Conservation (phyloP, 1,140 invertebrate species). For the Gonatopus flavifemur region DNA sequence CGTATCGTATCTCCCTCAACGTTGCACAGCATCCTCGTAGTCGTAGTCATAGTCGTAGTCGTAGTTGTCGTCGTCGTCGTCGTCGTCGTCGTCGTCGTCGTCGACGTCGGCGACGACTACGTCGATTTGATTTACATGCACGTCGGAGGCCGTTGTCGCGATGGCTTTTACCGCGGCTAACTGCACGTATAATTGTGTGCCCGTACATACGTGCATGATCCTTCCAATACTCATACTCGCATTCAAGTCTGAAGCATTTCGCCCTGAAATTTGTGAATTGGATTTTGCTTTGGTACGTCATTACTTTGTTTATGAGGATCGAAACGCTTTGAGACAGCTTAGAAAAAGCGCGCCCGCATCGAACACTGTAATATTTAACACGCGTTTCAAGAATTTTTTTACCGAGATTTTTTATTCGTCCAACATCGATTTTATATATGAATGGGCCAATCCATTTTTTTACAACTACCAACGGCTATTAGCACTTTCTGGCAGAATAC, state of each 20-base stretch:
- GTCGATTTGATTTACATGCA: slow-evolving; percentile 31
- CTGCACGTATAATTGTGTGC: neutral
- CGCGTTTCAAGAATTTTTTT: slow-evolving; percentile 25
- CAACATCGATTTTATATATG: too few relatives aligned
- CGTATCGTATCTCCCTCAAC: too few relatives aligned
- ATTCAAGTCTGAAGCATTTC: too few relatives aligned
- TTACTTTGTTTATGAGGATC: slow-evolving; percentile 48
- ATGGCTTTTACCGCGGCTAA: slow-evolving; percentile 26
- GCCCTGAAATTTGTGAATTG: slow-evolving; percentile 33
- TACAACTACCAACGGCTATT: slow-evolving; percentile 25
- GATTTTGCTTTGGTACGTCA: slow-evolving; percentile 34
- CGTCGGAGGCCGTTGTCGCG: slow-evolving; percentile 16
- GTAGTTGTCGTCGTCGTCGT: neutral
- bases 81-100: slow-evolving; percentile 3
- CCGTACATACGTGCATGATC: neutral
- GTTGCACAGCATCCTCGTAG: too few relatives aligned
- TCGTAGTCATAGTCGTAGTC: too few relatives aligned
- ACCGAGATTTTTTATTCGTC: slow-evolving; percentile 25
- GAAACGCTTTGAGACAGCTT: slow-evolving; percentile 40
- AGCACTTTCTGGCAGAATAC: slow-evolving; percentile 30
- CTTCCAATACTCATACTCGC: too few relatives aligned
- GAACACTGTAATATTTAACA: slow-evolving; percentile 36
- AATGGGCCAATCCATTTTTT: slow-evolving; percentile 35
- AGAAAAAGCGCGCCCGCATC: slow-evolving; percentile 32
- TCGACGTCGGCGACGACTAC: slow-evolving; percentile 18